phyloP scores from a whole-genome alignment of 2,113 vertebrate genomes.

The Syngnathus typhle region DNA sequence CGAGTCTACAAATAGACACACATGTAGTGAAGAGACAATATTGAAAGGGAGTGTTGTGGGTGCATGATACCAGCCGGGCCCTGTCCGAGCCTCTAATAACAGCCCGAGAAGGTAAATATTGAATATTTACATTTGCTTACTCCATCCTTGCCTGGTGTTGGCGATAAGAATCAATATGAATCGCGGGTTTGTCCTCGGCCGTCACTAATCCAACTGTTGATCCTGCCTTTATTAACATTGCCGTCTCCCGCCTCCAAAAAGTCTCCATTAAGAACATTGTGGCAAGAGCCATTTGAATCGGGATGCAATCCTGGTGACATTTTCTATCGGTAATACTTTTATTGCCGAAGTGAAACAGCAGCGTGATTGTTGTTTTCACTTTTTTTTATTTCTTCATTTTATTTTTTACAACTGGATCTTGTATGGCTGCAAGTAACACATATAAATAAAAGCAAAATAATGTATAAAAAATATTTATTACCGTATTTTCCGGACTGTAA shows the following conservation, averaged over 20 bases:
- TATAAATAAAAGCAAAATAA: no score
- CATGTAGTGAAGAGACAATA: constrained; percentile 16
- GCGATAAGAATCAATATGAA: constrained; percentile 69
- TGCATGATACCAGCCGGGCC: constrained; percentile 48
- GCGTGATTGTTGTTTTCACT: constrained; percentile 2
- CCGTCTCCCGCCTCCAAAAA: constrained; percentile 53
- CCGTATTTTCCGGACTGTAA: no score
- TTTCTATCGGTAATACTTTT: constrained; percentile 16
- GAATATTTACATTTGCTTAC: constrained; percentile 77
- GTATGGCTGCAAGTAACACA: no score
- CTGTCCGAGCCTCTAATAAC: constrained; percentile 71
- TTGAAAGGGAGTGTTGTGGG: constrained; percentile 39
- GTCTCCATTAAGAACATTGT: constrained; percentile 43
- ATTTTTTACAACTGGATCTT: no score
- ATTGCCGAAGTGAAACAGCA: constrained; percentile 40
- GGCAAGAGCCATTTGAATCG: constrained; percentile 14
- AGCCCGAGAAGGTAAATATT: constrained; percentile 72
- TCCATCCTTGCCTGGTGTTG: constrained; percentile 53
- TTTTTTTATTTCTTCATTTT: constrained; percentile 2
- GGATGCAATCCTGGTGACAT: constrained; percentile 47
- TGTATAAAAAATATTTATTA: no score
- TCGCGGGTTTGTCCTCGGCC: constrained; percentile 37
- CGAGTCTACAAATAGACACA: constrained; percentile 54
- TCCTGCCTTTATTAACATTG: constrained; percentile 62
- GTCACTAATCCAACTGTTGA: constrained; percentile 60